Evolutionary conservation across 2,888 invertebrate genomes (phyloP).

Genomic region (Dryadula phaetusa): DNA sequence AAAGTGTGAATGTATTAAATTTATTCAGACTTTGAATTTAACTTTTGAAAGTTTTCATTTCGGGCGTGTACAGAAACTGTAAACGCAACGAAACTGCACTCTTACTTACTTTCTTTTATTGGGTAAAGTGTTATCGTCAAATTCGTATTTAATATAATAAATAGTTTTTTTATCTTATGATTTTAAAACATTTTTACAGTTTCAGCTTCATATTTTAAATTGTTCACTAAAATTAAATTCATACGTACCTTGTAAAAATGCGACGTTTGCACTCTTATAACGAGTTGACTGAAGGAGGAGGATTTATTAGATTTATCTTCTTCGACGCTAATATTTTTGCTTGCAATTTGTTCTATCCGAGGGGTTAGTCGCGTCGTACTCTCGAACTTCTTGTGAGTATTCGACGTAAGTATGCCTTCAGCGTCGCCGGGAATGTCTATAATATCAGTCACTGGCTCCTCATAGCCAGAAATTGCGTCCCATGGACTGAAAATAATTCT

Average conservation of each 20-base stretch:
- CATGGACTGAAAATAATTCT: constrained; percentile 83
- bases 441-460: constrained; percentile 75
- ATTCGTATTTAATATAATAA: not conserved
- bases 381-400: constrained; percentile 65
- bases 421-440: constrained; percentile 78
- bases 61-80: not conserved
- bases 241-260: constrained; percentile 76
- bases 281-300: constrained; percentile 79
- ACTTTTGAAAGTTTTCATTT: constrained; percentile 1
- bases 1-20: constrained; percentile 1
- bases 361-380: constrained; percentile 58
- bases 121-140: not conserved
- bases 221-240: constrained; percentile 4
- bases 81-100: not conserved
- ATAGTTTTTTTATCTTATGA: not conserved
- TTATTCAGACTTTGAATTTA: not conserved
- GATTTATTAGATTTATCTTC: constrained; percentile 81
- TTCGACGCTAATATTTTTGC: constrained; percentile 77
- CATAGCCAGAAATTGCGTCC: constrained; percentile 78
- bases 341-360: constrained; percentile 69
- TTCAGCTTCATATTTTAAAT: not conserved
- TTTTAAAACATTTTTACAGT: not conserved
- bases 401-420: constrained; percentile 55
- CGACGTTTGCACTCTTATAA: constrained; percentile 78
- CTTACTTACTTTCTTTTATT: not conserved